Evolutionary conservation across 2,113 vertebrate species (phyloP).

Genomic region (Toxotes jaculatrix): DNA sequence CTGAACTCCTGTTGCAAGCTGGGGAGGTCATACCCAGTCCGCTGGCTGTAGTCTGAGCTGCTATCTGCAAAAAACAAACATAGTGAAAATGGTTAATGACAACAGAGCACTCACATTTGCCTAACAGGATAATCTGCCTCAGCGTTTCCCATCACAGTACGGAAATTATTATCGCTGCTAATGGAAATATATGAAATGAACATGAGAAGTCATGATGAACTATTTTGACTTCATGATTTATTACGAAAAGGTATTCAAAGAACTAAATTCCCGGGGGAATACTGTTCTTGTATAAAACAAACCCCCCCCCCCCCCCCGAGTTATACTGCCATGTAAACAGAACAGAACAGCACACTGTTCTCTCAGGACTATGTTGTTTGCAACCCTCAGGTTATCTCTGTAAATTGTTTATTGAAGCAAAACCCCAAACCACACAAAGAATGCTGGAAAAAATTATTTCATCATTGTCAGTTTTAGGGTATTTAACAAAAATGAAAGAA

Average conservation of each 20-base stretch:
- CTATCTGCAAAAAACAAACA: conserved; percentile 83
- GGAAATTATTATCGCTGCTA: too few relatives aligned
- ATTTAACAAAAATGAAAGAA: not conserved
- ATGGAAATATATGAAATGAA: not conserved
- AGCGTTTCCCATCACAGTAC: not conserved
- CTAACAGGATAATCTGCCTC: not conserved
- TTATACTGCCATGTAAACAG: not conserved
- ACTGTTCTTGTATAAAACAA: not conserved
- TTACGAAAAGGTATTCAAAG: not conserved
- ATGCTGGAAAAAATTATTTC: not conserved
- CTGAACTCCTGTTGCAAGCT: conserved; percentile 87
- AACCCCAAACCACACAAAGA: not conserved
- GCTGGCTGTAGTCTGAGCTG: conserved; percentile 93
- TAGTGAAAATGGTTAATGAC: not conserved
- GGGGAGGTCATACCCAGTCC: conserved; percentile 81
- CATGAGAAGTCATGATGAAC: not conserved
- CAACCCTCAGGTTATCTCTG: not conserved
- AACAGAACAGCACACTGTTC: not conserved
- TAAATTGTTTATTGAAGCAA: conserved; percentile 20
- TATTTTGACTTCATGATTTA: not conserved
- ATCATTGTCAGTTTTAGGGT: not conserved
- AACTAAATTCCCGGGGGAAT: not conserved
- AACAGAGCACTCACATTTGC: not conserved
- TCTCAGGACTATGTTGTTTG: not conserved
- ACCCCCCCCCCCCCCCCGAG: not conserved